Evolutionary conservation across 2,797 vertebrate species (phyloP), one percentile per base, ranked within the genome.

Genomic region (Coregonus suidteri): DNA sequence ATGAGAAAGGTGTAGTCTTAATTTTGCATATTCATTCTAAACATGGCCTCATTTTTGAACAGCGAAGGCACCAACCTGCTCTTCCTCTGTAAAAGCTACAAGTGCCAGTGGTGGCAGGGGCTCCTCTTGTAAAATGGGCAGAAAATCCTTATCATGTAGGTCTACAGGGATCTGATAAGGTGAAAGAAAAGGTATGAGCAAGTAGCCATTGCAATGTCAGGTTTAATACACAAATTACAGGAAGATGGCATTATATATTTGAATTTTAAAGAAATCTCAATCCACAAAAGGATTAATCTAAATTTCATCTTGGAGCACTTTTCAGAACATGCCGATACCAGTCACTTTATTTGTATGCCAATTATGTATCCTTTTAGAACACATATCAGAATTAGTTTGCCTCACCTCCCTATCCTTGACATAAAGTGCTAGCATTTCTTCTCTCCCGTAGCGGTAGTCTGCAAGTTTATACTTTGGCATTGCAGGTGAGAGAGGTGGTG

Each of bases 361-460:
- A n/a, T 59, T 6, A n/a, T 59, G 56, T 3, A 47, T 47, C 9
- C 6, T 47, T 41, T n/a, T 16, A 71, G 37, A 20, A 47, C 2
- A 35, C 5, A 71, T 41, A 70, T 35, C 15, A 47, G 16, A 37
- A 37, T 25, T 0, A 6, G 1, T 31, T 31, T 34, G 2, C 81
- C 94, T 87, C 89, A 98, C 98, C 97, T 98, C 98, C 93, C 96
- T 97, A 90, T 99, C 97, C 95, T 98, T 98, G 95, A 99, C 91
- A 93, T 99, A 99, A 99, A 99, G 98, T 97, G 98, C 98, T 95
- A 99, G 91, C 98, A 99, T 99, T 95, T 99, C 98, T 97, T 99
- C 98, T 96, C 98, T 96, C 88, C 98, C 97, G 31, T 99, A 99
- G 85, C 97, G 98, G 93, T 98, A 99, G 91, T 99, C 98, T 94